Evolutionary conservation across 2,797 vertebrate genomes (phyloP), one percentile per base, ranked within the genome.

Genomic region (Pristis pectinata): DNA sequence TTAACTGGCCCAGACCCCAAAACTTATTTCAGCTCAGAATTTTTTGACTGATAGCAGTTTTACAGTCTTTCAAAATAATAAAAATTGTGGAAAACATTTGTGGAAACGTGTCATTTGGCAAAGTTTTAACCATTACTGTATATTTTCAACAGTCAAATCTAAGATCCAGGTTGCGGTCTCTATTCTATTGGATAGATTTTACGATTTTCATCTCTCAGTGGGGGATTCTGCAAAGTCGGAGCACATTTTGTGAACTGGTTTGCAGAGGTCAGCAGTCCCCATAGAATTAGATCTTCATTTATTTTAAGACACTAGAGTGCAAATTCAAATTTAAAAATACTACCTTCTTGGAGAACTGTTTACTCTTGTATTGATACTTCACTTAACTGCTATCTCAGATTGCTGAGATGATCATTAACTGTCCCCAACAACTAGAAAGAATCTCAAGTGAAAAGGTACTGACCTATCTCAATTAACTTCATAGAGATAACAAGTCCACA

Each of bases 61-160:
- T 76, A 76, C 49, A 94, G 70, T 34, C 70, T 94, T 72, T 74
- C 92, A 94, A 94, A 94, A 53, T 94, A 94, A 53, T 94, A 53
- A 94, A 67, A 91, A 53, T 53, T 94, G 70, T 91, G 87, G 87
- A 67, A 91, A 91, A 22, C 92, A 94, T 94, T 74, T 94, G 41
- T 94, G 72, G 70, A 94, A 94, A 74, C 44, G 67, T 94, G 70
- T 74, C 92, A 72, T 94, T 94, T 94, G 92, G 70, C 92, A 49
- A 74, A 9, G 44, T 94, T 94, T 94, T 53, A 94, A 74, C 27
- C 41, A 27, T 72, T 94, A 76, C 24, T 74, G 8, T 56, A 94
- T 49, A 94, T 56, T 94, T 72, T 74, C 92, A 93, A 34, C 70
- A 49, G n/a, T 93, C 70, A 94, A 53, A 34, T 94, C 67, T 93